Conservation (phyloP, 2,797 vertebrate species). For the Kryptopterus vitreolus region DNA sequence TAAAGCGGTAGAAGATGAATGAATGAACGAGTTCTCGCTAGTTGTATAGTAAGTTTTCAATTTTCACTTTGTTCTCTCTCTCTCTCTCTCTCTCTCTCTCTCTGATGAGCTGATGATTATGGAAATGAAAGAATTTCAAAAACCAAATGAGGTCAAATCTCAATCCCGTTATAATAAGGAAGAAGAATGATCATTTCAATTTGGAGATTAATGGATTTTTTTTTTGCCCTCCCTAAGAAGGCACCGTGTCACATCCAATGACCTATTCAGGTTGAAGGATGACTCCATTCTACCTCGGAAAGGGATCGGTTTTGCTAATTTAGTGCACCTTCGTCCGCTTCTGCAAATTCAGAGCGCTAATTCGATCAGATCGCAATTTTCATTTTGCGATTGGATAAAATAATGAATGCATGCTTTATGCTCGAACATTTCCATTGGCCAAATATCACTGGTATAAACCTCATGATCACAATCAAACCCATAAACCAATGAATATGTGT, state of each 20-base stretch:
- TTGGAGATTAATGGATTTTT: constrained; percentile 75
- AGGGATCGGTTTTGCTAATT: constrained; percentile 4
- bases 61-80: constrained; percentile 21
- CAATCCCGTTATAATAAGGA: constrained; percentile 63
- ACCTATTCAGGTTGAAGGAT: constrained; percentile 86
- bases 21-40: no score
- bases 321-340: neutral
- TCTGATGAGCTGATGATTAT: constrained; percentile 46
- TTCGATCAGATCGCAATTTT: no score
- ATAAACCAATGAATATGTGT: neutral
- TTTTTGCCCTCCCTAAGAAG: constrained; percentile 57
- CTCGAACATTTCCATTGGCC: no score
- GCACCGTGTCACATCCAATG: constrained; percentile 59
- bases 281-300: constrained; percentile 70
- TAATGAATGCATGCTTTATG: no score
- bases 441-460: neutral
- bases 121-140: constrained; percentile 47
- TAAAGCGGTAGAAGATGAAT: no score
- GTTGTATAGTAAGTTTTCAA: neutral
- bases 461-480: neutral
- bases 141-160: constrained; percentile 37
- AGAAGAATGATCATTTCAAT: constrained; percentile 70
- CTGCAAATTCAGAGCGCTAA: constrained; percentile 2
- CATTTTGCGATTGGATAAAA: no score
- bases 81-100: neutral